Evolutionary conservation across 2,113 vertebrate genomes (phyloP), one percentile per base, ranked within the genome.

Genomic region (Helogale parvula): DNA sequence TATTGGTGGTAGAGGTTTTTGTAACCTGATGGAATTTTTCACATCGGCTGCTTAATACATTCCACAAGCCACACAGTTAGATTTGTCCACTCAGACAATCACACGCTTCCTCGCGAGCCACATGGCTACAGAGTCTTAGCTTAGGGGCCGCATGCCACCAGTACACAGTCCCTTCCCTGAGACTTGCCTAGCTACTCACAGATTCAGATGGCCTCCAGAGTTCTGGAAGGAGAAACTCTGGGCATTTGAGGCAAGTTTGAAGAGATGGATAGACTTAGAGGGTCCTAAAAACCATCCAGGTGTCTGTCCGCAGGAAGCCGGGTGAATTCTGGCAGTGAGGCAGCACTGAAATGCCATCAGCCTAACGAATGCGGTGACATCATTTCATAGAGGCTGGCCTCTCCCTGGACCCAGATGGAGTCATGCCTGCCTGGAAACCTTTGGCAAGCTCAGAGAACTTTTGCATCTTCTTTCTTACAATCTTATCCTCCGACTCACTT

Each of bases 291-390:
- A 79, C 47, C 85, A 77, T 84, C 38, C 13, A 71, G 41, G n/a
- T 93, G 9, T 82, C 77, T 96, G 52, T 29, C 35, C 74, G 17
- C 1, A 7, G n/a, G 68, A 96, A 97, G 65, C 50, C 90, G 41
- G 63, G 35, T 63, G 63, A 83, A 89, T 95, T 79, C 84, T 91
- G 86, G 45, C 16, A 27, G 31, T 47, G 65, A 86, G 52, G 33
- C 31, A 23, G 35, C 31, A 82, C 72, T 65, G 77, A 97, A 96
- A 96, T 91, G 52, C n/a, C 91, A 63, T 96, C 68, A 94, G n/a
- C 66, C 16, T 97, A 94, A 97, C 97, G 93, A 93, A 96, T 93
- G 68, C 47, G 77, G 29, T 97, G 96, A 96, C 93, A 79, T 96
- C 93, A 96, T 87, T 93, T 85, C 72, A 86, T 16, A 96, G 88